Evolutionary conservation across 2,113 vertebrate species (phyloP).

Genomic region (Apeltes quadracus): DNA sequence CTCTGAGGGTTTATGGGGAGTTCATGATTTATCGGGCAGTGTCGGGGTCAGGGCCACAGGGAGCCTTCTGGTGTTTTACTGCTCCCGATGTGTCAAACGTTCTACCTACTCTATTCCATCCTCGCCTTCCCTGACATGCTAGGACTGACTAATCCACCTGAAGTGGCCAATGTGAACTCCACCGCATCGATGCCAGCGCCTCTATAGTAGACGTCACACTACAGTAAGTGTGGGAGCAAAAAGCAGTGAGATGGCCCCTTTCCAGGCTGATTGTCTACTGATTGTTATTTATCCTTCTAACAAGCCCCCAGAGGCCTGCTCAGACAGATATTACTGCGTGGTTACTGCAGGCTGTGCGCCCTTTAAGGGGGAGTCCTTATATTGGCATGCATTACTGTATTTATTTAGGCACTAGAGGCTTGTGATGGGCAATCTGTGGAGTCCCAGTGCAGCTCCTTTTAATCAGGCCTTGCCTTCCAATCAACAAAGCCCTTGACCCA

Average conservation of each 20-base stretch:
- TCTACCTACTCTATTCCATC: constrained; percentile 55
- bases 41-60: constrained; percentile 71
- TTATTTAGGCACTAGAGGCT: constrained; percentile 28
- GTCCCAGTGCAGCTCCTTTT: constrained; percentile 9
- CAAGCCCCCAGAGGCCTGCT: constrained; percentile 55
- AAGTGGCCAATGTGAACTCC: constrained; percentile 30
- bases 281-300: constrained; percentile 70
- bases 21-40: constrained; percentile 71
- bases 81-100: constrained; percentile 64
- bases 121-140: constrained; percentile 36
- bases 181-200: constrained; percentile 10
- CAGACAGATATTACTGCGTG: constrained; percentile 31
- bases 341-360: constrained; percentile 35
- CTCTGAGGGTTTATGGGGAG: constrained; percentile 60
- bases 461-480: constrained; percentile 42
- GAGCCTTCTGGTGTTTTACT: constrained; percentile 68
- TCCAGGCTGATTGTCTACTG: constrained; percentile 62
- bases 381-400: constrained; percentile 26
- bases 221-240: constrained; percentile 41
- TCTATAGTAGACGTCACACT: too few species aligned
- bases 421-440: constrained; percentile 50
- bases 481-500: constrained; percentile 34
- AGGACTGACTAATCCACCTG: constrained; percentile 62
- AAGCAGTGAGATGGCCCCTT: constrained; percentile 43
- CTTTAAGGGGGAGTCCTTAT: constrained; percentile 24